Percentiles rank a stretch among this genome's conserved stretches.
Conservation (phyloP, 2,797 vertebrate genomes). For the Botia kubotai region DNA sequence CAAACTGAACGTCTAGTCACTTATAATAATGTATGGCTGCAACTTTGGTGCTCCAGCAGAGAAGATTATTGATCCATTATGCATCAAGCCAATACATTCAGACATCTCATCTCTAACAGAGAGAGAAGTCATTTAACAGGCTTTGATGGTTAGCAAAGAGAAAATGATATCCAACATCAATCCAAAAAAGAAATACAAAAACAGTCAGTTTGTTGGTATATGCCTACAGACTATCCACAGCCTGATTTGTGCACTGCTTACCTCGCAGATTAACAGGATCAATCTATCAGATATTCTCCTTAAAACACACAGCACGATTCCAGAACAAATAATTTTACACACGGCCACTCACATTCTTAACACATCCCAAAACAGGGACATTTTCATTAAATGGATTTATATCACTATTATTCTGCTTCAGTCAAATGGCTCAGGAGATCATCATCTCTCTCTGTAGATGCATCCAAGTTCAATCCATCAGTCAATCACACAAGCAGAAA, state of each 20-base stretch:
- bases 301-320: not conserved
- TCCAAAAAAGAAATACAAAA: not conserved
- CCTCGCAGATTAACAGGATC: not conserved
- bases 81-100: conserved; percentile 39
- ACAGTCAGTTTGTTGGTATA: not conserved
- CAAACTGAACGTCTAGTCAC: not conserved
- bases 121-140: conserved; percentile 19
- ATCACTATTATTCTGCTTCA: not conserved
- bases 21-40: not conserved
- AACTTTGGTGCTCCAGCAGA: conserved; percentile 34
- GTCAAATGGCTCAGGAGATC: conserved; percentile 45
- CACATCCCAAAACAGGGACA: not conserved
- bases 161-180: not conserved
- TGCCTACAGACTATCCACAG: not conserved
- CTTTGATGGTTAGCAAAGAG: not conserved
- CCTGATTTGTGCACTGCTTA: conserved; percentile 4
- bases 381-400: not conserved
- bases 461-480: not conserved
- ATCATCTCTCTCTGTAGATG: conserved; percentile 31
- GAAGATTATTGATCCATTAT: not conserved
- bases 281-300: conserved; percentile 1
- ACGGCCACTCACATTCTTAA: conserved; percentile 29
- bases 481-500: not conserved
- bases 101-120: not conserved
- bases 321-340: conserved; percentile 19